Percentiles rank a stretch among this genome's conserved stretches.
These are phyloP conservation scores for Leptinotarsa texana DNA, from an alignment of 1,140 invertebrate genomes.

Conservation along the genomic window DNA sequence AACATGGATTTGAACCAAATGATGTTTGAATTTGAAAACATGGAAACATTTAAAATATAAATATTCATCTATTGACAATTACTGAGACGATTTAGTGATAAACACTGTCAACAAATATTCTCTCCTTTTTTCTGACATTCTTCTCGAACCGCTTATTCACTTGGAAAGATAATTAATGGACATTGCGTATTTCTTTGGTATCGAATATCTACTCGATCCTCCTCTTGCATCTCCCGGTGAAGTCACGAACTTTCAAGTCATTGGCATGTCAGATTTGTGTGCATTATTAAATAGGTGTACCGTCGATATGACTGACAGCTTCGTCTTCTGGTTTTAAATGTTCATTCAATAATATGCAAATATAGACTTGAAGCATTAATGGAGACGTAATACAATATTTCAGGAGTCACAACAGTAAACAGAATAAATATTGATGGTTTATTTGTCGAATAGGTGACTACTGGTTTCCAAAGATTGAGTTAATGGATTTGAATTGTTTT, in stretches of 20 bases:
- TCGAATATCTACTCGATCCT: not conserved
- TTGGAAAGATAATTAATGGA: too few species aligned
- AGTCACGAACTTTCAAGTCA: conserved; percentile 5
- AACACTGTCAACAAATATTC: too few species aligned
- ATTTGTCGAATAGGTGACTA: not conserved
- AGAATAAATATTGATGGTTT: conserved; percentile 3
- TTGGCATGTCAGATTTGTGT: conserved; percentile 8
- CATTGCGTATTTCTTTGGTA: too few species aligned
- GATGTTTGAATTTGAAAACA: too few species aligned
- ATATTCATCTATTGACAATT: too few species aligned
- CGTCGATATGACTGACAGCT: not conserved
- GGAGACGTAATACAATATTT: conserved; percentile 6
- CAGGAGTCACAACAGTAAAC: conserved; percentile 4
- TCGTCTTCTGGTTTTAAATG: conserved; percentile 2
- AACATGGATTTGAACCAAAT: too few species aligned
- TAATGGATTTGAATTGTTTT: too few species aligned
- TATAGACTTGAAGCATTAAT: not conserved
- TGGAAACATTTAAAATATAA: too few species aligned
- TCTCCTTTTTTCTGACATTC: too few species aligned
- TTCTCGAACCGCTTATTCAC: too few species aligned
- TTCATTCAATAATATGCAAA: conserved; percentile 8
- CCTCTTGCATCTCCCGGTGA: not conserved
- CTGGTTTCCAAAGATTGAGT: not conserved
- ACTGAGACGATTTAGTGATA: too few species aligned
- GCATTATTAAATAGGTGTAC: conserved; percentile 6